Evolutionary conservation across 2,797 vertebrate species (phyloP).

Genomic region (Jordanella pulchra): DNA sequence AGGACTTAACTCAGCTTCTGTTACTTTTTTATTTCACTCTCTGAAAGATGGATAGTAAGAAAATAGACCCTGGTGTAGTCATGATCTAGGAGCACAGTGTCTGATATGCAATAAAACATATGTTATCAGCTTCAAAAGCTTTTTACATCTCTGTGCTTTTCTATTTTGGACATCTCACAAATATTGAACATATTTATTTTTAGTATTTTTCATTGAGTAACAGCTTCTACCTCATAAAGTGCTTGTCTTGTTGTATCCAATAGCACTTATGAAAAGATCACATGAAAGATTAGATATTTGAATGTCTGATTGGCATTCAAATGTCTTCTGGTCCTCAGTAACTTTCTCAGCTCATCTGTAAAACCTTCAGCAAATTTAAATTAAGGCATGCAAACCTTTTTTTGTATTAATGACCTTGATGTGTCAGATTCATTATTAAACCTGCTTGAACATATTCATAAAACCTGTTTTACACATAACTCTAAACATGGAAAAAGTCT

Average conservation of each 20-base stretch:
- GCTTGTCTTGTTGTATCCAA: background rate
- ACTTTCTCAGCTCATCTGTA: background rate
- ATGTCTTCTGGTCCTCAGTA: background rate
- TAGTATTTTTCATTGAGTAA: background rate
- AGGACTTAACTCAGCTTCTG: background rate
- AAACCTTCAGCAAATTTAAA: background rate
- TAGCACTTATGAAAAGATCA: background rate
- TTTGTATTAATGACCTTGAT: too few relatives aligned
- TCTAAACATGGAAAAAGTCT: background rate
- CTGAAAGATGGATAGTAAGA: too few relatives aligned
- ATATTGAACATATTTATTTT: background rate
- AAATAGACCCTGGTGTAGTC: too few relatives aligned
- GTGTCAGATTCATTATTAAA: too few relatives aligned
- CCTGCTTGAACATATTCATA: too few relatives aligned
- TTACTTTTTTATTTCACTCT: background rate
- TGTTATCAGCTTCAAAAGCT: background rate
- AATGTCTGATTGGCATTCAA: background rate
- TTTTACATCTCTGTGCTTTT: too few relatives aligned
- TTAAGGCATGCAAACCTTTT: background rate
- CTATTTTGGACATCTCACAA: background rate
- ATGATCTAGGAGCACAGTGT: background rate
- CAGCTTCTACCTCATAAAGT: background rate
- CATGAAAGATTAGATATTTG: background rate
- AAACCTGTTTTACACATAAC: background rate
- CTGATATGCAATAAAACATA: background rate